Evolutionary conservation across 2,888 invertebrate species (phyloP).

Genomic region (Calameuta filiformis): DNA sequence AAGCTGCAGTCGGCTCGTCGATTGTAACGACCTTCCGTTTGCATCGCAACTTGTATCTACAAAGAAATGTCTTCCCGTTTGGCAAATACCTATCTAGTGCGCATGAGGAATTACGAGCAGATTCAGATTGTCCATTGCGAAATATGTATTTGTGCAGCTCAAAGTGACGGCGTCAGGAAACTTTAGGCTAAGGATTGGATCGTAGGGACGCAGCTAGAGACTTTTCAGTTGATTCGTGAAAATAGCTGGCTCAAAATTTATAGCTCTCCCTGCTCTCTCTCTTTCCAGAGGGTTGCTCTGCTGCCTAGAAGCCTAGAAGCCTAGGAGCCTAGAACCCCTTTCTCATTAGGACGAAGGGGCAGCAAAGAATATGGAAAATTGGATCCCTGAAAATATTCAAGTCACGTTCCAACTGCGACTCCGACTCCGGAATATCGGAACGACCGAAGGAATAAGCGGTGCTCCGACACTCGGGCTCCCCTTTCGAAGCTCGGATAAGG

Average conservation of each 20-base stretch:
- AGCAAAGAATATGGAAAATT: neutral
- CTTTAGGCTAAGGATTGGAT: too few species aligned
- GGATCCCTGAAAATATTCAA: neutral
- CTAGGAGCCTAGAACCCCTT: neutral
- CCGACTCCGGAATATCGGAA: neutral
- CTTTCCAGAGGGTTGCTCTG: neutral
- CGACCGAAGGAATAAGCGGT: neutral
- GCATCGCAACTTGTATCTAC: too few species aligned
- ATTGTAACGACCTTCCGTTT: too few species aligned
- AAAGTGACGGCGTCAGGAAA: too few species aligned
- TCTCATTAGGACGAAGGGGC: neutral
- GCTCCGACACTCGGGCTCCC: neutral
- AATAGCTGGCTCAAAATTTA: neutral
- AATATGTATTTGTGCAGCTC: too few species aligned
- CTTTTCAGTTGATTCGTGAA: neutral
- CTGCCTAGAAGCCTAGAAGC: neutral
- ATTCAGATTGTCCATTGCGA: too few species aligned
- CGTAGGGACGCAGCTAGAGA: too few species aligned
- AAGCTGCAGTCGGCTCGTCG: too few species aligned
- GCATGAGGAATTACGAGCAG: too few species aligned
- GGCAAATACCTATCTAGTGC: too few species aligned
- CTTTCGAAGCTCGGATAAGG: neutral
- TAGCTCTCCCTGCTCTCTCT: neutral
- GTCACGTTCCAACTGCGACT: neutral
- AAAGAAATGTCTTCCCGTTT: too few species aligned